Evolutionary conservation across 1,140 invertebrate species (phyloP).

Genomic region (Trachymyrmex cornetzi): DNA sequence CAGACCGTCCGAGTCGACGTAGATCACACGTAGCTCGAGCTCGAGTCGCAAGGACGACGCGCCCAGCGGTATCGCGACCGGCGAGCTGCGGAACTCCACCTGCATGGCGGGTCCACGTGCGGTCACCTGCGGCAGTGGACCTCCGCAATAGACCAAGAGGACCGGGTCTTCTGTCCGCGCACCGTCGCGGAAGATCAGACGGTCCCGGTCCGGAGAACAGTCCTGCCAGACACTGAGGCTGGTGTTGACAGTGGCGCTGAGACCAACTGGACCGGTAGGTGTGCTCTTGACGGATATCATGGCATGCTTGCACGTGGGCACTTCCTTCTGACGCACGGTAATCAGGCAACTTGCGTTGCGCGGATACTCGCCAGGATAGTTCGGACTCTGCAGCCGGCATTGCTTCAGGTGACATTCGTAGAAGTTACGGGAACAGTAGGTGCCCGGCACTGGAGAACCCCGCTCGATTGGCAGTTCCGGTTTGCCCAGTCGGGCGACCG

Average conservation of each 20-base stretch:
- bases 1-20: slow-evolving; percentile 93
- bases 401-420: slow-evolving; percentile 94
- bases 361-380: slow-evolving; percentile 96
- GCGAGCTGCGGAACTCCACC: slow-evolving; percentile 94
- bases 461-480: slow-evolving; percentile 91
- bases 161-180: slow-evolving; percentile 92
- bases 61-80: slow-evolving; percentile 91
- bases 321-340: slow-evolving; percentile 92
- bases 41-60: slow-evolving; percentile 91
- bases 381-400: slow-evolving; percentile 94
- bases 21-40: slow-evolving; percentile 94
- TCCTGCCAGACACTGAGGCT: slow-evolving; percentile 93
- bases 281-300: slow-evolving; percentile 91
- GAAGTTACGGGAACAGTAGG: slow-evolving; percentile 95
- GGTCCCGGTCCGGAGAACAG: slow-evolving; percentile 93
- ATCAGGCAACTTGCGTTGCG: slow-evolving; percentile 94
- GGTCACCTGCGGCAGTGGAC: slow-evolving; percentile 91
- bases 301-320: slow-evolving; percentile 95
- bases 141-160: slow-evolving; percentile 95
- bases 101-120: slow-evolving; percentile 92
- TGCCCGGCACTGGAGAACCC: slow-evolving; percentile 93
- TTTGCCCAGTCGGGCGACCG: slow-evolving; percentile 92
- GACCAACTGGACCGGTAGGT: slow-evolving; percentile 66
- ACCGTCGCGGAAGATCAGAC: slow-evolving; percentile 95
- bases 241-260: slow-evolving; percentile 88